Percentiles rank a stretch among this genome's conserved stretches.
phyloP scores from a whole-genome alignment of 2,797 vertebrate genomes.

The Lutjanus campechanus region DNA sequence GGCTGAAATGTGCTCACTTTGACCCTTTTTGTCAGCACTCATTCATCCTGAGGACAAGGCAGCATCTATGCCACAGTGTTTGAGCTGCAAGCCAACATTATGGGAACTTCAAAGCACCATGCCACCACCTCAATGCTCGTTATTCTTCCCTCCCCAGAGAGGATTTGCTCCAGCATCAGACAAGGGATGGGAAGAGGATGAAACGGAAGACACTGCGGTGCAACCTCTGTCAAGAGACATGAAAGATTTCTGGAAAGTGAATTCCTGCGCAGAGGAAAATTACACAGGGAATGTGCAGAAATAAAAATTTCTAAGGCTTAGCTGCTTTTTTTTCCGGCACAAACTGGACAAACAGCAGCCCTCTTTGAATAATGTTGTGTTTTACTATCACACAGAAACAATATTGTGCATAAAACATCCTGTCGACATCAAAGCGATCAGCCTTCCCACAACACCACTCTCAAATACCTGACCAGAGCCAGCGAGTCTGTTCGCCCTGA shows the following conservation, averaged over 20 bases:
- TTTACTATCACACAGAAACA: conserved; percentile 27
- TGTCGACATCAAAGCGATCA: conserved; percentile 36
- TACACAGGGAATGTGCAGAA: neutral
- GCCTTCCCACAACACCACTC: conserved; percentile 55
- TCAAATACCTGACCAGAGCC: conserved; percentile 79
- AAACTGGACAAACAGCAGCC: neutral
- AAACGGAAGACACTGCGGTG: conserved; percentile 49
- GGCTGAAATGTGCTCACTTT: conserved; percentile 64
- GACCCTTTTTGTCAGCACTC: conserved; percentile 79
- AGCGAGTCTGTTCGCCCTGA: conserved; percentile 72
- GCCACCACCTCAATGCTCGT: conserved; percentile 71
- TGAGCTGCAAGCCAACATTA: conserved; percentile 83
- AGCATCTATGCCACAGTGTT: conserved; percentile 76
- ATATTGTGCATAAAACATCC: conserved; percentile 39
- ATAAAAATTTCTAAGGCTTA: neutral
- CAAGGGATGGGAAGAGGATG: conserved; percentile 56
- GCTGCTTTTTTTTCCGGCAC: neutral
- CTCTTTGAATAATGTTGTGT: conserved; percentile 10
- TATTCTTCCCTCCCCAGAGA: conserved; percentile 72
- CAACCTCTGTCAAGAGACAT: conserved; percentile 39
- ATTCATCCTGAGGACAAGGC: conserved; percentile 84
- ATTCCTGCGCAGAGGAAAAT: conserved; percentile 17
- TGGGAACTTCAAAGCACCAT: conserved; percentile 81
- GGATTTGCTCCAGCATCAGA: conserved; percentile 67
- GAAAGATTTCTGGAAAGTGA: conserved; percentile 36